These are phyloP conservation scores for Dicrostonyx torquatus DNA, from an alignment of 2,797 vertebrate species.

Conservation along the genomic window DNA sequence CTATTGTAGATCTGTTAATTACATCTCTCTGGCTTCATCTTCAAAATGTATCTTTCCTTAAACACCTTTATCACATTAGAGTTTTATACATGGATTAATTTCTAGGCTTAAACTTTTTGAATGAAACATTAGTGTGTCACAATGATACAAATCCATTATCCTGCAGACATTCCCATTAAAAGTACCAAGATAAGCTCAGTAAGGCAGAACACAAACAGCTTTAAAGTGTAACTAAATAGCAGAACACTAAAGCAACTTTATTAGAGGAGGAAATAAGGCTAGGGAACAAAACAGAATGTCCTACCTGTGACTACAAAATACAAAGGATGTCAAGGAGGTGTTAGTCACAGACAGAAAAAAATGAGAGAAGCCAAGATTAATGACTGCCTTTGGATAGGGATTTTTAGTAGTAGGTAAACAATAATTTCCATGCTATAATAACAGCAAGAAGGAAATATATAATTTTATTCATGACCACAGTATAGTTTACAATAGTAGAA, in stretches of 20 bases:
- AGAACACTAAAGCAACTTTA: neutral
- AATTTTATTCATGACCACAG: neutral
- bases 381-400: neutral
- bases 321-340: neutral
- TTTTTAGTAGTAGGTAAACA: conserved; percentile 17
- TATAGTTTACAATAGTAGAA: neutral
- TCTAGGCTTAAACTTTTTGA: neutral
- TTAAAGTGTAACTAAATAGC: neutral
- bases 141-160: neutral
- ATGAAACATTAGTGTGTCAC: neutral
- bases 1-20: neutral
- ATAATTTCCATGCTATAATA: neutral
- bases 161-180: neutral
- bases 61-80: neutral
- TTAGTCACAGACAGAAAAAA: neutral
- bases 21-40: neutral
- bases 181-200: neutral
- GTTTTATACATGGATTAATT: neutral
- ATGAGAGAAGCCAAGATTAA: neutral
- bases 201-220: neutral
- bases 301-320: neutral
- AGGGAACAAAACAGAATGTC: neutral
- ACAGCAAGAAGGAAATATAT: neutral
- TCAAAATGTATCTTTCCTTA: neutral
- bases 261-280: neutral